Evolutionary conservation across 2,888 invertebrate species (phyloP), one percentile per base, ranked within the genome.

Genomic region (Xestia rhomboidea): DNA sequence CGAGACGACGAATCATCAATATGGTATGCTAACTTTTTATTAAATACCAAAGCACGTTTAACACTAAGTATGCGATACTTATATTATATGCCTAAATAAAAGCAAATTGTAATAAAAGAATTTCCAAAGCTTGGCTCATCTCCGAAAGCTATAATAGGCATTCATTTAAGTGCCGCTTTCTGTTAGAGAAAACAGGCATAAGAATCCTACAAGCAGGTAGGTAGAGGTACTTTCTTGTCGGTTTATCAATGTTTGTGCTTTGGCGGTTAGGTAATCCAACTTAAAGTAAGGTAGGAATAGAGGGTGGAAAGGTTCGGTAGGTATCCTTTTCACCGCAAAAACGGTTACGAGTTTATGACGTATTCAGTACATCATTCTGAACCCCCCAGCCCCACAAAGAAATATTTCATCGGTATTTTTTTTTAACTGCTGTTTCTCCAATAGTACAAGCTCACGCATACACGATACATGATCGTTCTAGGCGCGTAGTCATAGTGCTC

Each of bases 1-100:
- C 62, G 41, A 68, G 21, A 78, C 62, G 66, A 81, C 74, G 57
- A 63, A 51, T 41, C 72, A 73, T 49, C 66, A 27, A 64, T 24
- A 46, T 34, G 24, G n/a, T 49, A 73, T n/a, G 46, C 6, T n/a
- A 30, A n/a, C 21, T 74, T 41, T 51, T 51, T 11, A 1, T 54
- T 54, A 13, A 2, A 54, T 13, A 54, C 54, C n/a, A 54, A 54
- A 10, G 54, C 51, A 8, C 10, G 1, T 54, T 54, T n/a, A n/a
- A 51, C 4, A 51, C 3, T 49, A 21, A 24, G 49, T 49, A 24
- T 51, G 24, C 49, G 24, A 51, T 24, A 51, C 21, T 2, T 49
- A 21, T 8, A 24, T 51, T 10, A 11, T 1, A 8, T 46, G 24
- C 24, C 8, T 49, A 24, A 49, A 7, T 49, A 49, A 21, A 49